phyloP scores from a whole-genome alignment of 2,888 invertebrate genomes.

The Clanis bilineata region DNA sequence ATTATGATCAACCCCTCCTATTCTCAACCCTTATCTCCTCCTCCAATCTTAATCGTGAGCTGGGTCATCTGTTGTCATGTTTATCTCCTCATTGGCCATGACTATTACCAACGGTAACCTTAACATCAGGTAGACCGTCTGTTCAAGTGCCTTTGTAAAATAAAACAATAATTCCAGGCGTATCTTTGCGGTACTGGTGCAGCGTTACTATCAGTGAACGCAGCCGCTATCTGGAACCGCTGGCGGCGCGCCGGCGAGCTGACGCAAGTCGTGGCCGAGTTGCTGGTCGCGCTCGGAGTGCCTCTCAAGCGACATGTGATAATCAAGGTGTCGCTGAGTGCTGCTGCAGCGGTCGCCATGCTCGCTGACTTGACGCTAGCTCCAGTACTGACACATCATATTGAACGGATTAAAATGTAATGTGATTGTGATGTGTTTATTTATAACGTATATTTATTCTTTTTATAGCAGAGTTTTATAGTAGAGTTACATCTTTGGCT shows the following conservation, averaged over 20 bases:
- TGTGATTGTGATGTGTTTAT: not conserved
- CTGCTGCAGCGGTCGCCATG: constrained; percentile 30
- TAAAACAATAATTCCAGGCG: constrained; percentile 33
- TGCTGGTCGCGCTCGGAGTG: constrained; percentile 51
- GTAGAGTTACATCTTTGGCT: not conserved
- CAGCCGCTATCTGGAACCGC: constrained; percentile 45
- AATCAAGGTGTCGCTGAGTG: constrained; percentile 46
- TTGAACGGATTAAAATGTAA: not conserved
- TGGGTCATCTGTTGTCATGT: too few relatives aligned
- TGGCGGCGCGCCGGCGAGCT: constrained; percentile 51
- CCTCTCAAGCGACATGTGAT: constrained; percentile 47
- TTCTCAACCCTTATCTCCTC: too few relatives aligned
- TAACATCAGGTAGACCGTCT: too few relatives aligned
- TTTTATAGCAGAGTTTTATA: too few relatives aligned
- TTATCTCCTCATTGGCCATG: too few relatives aligned
- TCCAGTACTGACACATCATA: not conserved
- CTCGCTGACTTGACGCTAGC: constrained; percentile 35
- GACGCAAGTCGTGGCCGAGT: constrained; percentile 54
- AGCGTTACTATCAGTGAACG: constrained; percentile 48
- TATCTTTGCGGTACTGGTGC: constrained; percentile 51
- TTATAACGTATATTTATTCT: too few relatives aligned
- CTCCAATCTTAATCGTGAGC: too few relatives aligned
- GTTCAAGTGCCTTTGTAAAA: too few relatives aligned
- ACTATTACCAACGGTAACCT: too few relatives aligned
- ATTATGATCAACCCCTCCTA: too few relatives aligned